Conservation (phyloP, 2,113 vertebrate species). For the Shinisaurus crocodilurus region DNA sequence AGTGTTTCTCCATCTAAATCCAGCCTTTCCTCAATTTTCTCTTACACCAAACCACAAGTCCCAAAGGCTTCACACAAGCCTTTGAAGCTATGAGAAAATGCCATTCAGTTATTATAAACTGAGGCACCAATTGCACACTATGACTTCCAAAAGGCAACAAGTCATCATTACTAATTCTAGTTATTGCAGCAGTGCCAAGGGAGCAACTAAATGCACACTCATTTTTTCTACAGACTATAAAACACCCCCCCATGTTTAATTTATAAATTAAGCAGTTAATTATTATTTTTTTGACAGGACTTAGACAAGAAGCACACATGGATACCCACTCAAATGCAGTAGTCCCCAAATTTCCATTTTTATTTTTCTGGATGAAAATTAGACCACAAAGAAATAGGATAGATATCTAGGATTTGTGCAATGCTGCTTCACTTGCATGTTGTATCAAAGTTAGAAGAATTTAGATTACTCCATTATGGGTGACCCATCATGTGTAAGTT, state of each 20-base stretch:
- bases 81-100: slow-evolving; percentile 7
- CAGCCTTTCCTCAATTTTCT: not conserved
- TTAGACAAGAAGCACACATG: not conserved
- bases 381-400: not conserved
- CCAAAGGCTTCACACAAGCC: not conserved
- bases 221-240: not conserved
- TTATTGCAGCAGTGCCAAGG: not conserved
- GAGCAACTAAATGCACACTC: not conserved
- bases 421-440: no score
- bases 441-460: no score
- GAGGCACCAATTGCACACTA: not conserved
- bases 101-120: slow-evolving; percentile 8
- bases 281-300: no score
- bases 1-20: slow-evolving; percentile 7
- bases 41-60: not conserved
- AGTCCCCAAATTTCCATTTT: not conserved
- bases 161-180: slow-evolving; percentile 4
- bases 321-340: not conserved
- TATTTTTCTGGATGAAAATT: not conserved
- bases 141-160: slow-evolving; percentile 23
- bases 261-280: not conserved
- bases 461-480: no score
- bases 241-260: not conserved
- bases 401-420: no score
- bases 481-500: no score